Percentiles rank a stretch among this genome's conserved stretches.
Conservation (phyloP, 53 echinoderm and acorn worm genomes). For the Stichopus horrens region DNA sequence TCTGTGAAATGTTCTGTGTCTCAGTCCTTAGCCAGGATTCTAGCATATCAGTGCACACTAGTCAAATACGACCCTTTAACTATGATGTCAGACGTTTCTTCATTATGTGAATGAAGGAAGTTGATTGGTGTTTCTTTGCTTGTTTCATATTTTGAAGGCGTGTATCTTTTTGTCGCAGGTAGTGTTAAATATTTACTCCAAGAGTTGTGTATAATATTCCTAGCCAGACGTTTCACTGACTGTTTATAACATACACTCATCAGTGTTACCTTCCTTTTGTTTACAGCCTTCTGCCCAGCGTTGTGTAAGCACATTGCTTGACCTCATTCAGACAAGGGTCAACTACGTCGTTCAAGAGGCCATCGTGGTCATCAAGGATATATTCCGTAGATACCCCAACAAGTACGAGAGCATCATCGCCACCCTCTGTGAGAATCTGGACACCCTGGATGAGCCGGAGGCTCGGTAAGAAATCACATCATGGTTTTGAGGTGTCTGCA, state of each 20-base stretch:
- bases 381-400: slow-evolving; percentile 99
- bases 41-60: no score
- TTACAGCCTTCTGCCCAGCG: slow-evolving; percentile 89
- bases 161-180: no score
- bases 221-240: neutral
- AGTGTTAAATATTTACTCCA: no score
- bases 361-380: slow-evolving; percentile 98
- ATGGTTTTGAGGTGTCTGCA: no score
- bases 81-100: no score
- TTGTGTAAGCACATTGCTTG: slow-evolving; percentile 95
- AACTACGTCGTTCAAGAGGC: slow-evolving; percentile 99
- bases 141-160: no score
- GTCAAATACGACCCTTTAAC: no score
- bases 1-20: neutral
- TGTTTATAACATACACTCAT: neutral
- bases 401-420: slow-evolving; percentile 99
- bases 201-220: no score
- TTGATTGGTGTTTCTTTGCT: no score
- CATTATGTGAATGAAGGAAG: no score
- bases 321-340: slow-evolving; percentile 98
- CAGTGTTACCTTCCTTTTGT: neutral
- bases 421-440: slow-evolving; percentile 94
- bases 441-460: slow-evolving; percentile 95
- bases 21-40: no score
- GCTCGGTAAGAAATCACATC: slow-evolving; percentile 65